Evolutionary conservation across 2,888 invertebrate genomes (phyloP).

Genomic region (Lithodes maja): DNA sequence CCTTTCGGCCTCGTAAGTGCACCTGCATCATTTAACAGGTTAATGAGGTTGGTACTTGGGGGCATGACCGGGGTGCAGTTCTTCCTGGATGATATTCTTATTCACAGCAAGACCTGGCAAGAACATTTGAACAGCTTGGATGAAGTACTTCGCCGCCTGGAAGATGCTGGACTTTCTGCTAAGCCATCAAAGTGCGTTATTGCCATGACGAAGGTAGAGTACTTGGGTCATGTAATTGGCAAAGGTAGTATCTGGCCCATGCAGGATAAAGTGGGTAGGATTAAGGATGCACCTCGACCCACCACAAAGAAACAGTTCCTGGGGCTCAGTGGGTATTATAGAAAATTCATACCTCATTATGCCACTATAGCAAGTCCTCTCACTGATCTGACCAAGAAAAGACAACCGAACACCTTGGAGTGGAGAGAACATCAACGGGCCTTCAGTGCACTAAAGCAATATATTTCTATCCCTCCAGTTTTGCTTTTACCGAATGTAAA

Average conservation of each 20-base stretch:
- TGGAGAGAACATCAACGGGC: neutral
- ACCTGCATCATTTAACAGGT: neutral
- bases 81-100: constrained; percentile 16
- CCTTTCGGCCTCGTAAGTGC: constrained; percentile 8
- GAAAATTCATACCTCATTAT: constrained; percentile 1
- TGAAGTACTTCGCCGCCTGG: neutral
- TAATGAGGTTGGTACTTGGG: neutral
- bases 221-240: neutral
- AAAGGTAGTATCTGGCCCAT: neutral
- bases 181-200: neutral
- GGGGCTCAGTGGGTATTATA: neutral
- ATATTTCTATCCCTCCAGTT: neutral
- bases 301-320: neutral
- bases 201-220: neutral
- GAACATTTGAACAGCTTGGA: neutral
- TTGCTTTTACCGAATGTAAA: neutral
- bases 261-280: neutral
- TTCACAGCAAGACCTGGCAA: neutral
- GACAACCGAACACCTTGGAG: neutral
- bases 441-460: neutral
- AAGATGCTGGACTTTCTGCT: neutral
- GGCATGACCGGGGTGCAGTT: neutral
- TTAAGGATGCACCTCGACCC: neutral
- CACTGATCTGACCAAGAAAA: neutral
- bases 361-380: neutral